Percentiles rank a stretch among this genome's conserved stretches.
Conservation (phyloP, 2,797 vertebrate genomes). For the Philypnodon macrostomus region DNA sequence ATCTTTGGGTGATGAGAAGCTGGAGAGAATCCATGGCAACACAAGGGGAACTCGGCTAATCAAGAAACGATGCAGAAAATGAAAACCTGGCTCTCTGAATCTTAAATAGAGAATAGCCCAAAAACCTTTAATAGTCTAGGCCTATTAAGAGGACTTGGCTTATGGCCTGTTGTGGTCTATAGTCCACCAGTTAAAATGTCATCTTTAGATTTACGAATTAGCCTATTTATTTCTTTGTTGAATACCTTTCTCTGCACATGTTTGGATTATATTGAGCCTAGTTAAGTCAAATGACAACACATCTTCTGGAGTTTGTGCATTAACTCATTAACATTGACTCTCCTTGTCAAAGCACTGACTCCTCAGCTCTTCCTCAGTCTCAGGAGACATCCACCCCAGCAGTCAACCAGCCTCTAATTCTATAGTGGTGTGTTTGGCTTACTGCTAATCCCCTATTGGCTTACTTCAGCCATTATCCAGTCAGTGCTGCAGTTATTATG, state of each 20-base stretch:
- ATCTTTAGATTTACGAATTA: too few relatives aligned
- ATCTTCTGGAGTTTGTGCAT: constrained; percentile 25
- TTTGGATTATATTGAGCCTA: constrained; percentile 1
- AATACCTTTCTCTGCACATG: not conserved
- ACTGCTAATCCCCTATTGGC: constrained; percentile 76
- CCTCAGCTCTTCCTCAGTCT: constrained; percentile 18
- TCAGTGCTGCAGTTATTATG: constrained; percentile 74
- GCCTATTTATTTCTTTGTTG: not conserved
- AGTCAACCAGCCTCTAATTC: constrained; percentile 59
- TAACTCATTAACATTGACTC: constrained; percentile 29
- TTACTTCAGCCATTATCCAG: constrained; percentile 85
- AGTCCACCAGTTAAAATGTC: not conserved
- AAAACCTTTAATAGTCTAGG: too few relatives aligned
- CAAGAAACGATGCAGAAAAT: too few relatives aligned
- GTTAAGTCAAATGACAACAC: not conserved
- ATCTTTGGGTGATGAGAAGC: too few relatives aligned
- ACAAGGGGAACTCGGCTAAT: too few relatives aligned
- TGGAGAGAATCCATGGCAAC: too few relatives aligned
- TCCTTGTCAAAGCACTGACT: constrained; percentile 12
- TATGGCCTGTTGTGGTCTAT: too few relatives aligned
- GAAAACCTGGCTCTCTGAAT: too few relatives aligned
- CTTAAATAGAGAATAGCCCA: too few relatives aligned
- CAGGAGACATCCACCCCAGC: constrained; percentile 45
- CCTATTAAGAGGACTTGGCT: too few relatives aligned
- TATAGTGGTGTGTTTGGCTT: constrained; percentile 63